Base-by-base conservation (phyloP, 1,140 invertebrate genomes). In the Bombus pascuorum region DNA sequence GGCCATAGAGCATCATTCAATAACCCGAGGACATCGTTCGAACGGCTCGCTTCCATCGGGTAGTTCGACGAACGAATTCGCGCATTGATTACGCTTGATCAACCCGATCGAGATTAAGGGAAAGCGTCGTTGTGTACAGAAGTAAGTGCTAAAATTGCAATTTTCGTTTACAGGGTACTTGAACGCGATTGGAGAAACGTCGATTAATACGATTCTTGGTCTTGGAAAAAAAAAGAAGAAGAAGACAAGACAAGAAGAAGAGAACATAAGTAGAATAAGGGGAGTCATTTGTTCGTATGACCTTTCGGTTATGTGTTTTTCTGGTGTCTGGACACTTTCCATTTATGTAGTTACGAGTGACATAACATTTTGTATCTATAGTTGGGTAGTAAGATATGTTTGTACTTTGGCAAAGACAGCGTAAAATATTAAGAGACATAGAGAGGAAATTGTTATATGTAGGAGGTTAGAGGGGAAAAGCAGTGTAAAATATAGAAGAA, bases 21-120 rank as follows among this genome's bases (percentile, higher is more conserved):
- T 86, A 83, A 83, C 34, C 85, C 37, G 34, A 12, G 74, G 34
- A 77, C 42, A 78, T 86, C 85, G 59, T 85, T 37, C 42, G 57
- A 12, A 44, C 47, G 25, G 25, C 47, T n/a, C 25, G 32, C 39
- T 59, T 34, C 59, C 32, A 44, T 28, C 18, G 59, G 42, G 15
- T 59, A 32, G 25, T 78, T 78, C 28, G 47, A 72, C 34, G 62
- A 77, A 83, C 85, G 80, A 83, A 83, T 73, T 78, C 39, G n/a
- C n/a, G n/a, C 47, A 62, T 74, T 82, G 85, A 83, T 86, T 44
- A 75, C 71, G 44, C 28, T 57, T 68, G 65, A 86, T 81, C 44
- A 86, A 83, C 85, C 39, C 42, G 22, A 44, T 42, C 53, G 65
- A 65, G 74, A 71, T 71, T 62, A 65, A 44, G 15, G 25, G 22